Conservation (phyloP, 2,888 invertebrate genomes). For the Campoletis raptor region DNA sequence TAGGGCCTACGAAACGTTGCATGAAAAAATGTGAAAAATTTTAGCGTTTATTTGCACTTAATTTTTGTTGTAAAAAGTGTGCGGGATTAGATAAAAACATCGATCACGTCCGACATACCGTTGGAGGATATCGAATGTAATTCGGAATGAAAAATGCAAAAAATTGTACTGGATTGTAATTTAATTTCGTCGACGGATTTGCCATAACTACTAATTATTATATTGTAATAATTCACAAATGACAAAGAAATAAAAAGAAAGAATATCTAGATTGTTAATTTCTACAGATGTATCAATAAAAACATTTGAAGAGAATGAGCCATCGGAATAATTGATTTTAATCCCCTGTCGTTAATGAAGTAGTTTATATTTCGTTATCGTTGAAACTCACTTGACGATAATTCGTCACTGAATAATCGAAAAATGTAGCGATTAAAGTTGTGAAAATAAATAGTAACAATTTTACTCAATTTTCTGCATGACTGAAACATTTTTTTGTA, state of each 20-base stretch:
- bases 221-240: conserved; percentile 53
- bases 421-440: no score
- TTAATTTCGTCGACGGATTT: conserved; percentile 54
- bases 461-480: conserved; percentile 6
- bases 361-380: not conserved
- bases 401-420: not conserved
- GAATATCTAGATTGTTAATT: conserved; percentile 66
- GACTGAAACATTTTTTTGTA: not conserved
- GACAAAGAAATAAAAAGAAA: conserved; percentile 29
- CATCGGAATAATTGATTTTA: not conserved
- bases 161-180: conserved; percentile 32
- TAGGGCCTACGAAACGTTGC: conserved; percentile 55
- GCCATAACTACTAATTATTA: conserved; percentile 48
- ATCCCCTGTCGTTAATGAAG: not conserved
- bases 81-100: not conserved
- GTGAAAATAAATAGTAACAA: not conserved
- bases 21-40: conserved; percentile 48
- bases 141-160: not conserved
- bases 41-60: conserved; percentile 41
- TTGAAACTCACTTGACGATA: not conserved
- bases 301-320: conserved; percentile 46
- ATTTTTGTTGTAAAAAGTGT: conserved; percentile 22
- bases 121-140: conserved; percentile 17
- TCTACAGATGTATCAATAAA: conserved; percentile 70
- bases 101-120: not conserved